Percentiles rank a stretch among this genome's conserved stretches.
These are phyloP conservation scores for Cinclus mexicanus DNA, from an alignment of 2,113 vertebrate genomes.

Conservation along the genomic window DNA sequence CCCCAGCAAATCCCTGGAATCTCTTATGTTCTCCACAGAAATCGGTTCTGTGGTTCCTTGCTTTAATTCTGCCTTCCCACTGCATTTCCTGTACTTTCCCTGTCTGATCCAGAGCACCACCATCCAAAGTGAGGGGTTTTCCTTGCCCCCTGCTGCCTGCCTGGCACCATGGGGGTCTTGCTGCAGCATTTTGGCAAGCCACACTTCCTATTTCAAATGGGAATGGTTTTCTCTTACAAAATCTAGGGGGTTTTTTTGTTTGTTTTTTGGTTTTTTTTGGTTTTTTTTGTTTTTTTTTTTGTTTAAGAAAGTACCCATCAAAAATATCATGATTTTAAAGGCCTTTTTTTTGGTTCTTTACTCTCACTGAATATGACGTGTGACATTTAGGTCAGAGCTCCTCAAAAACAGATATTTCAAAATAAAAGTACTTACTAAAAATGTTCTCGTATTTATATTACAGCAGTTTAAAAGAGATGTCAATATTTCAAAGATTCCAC, in stretches of 20 bases:
- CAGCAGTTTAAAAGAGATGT: neutral
- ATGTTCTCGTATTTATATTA: neutral
- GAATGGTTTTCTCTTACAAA: neutral
- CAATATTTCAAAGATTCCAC: neutral
- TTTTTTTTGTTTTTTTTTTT: neutral
- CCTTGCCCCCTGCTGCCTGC: neutral
- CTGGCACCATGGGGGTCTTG: fast-evolving
- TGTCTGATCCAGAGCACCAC: neutral
- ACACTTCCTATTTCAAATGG: neutral
- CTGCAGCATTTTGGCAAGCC: neutral
- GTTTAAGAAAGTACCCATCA: neutral
- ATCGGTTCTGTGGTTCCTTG: neutral
- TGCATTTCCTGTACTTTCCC: neutral
- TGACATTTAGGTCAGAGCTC: neutral
- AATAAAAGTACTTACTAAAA: neutral
- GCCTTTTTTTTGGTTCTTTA: neutral
- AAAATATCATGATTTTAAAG: no score
- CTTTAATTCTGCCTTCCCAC: neutral
- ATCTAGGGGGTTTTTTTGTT: no score
- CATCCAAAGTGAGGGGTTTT: neutral
- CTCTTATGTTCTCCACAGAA: neutral
- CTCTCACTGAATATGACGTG: neutral
- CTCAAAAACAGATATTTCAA: neutral
- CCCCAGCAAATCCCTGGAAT: neutral
- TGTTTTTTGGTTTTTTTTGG: neutral